Conservation (phyloP, 1,140 invertebrate species). For the Scaptomyza pallida region DNA sequence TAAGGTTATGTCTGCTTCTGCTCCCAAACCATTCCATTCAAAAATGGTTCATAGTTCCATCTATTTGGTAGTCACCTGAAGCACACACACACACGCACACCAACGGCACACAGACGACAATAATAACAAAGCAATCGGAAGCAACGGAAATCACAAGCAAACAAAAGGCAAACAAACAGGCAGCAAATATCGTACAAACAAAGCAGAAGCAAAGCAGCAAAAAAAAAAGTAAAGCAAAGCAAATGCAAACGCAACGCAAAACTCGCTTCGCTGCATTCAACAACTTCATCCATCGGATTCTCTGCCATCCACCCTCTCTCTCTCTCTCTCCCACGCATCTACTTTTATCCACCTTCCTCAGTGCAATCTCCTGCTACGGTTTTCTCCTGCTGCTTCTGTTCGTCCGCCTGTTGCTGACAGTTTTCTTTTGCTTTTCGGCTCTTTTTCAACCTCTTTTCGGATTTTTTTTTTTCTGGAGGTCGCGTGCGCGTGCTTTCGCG, state of each 20-base stretch:
- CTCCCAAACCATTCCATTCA: too few relatives aligned
- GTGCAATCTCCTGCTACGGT: conserved; percentile 35
- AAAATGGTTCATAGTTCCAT: too few relatives aligned
- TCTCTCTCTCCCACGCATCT: conserved; percentile 5
- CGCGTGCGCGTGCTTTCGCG: conserved; percentile 60
- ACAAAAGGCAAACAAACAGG: conserved; percentile 54
- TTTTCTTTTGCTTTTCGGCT: conserved; percentile 53
- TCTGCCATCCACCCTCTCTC: neutral
- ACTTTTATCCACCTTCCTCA: neutral
- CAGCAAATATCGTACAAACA: too few relatives aligned
- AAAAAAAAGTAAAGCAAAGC: too few relatives aligned
- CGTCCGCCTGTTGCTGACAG: conserved; percentile 70
- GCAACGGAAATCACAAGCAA: conserved; percentile 76
- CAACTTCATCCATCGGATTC: conserved; percentile 23
- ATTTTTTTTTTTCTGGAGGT: conserved; percentile 63
- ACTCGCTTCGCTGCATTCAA: conserved; percentile 43
- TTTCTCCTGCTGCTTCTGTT: conserved; percentile 16
- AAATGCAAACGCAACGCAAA: conserved; percentile 13
- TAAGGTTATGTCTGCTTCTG: conserved; percentile 2
- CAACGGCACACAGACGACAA: conserved; percentile 23
- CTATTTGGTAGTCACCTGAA: conserved; percentile 36
- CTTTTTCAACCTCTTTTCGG: conserved; percentile 42
- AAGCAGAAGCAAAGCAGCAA: neutral
- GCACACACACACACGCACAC: conserved; percentile 10
- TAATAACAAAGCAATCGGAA: conserved; percentile 79